Conservation (phyloP, 2,797 vertebrate species). For the Rhinella marina region DNA sequence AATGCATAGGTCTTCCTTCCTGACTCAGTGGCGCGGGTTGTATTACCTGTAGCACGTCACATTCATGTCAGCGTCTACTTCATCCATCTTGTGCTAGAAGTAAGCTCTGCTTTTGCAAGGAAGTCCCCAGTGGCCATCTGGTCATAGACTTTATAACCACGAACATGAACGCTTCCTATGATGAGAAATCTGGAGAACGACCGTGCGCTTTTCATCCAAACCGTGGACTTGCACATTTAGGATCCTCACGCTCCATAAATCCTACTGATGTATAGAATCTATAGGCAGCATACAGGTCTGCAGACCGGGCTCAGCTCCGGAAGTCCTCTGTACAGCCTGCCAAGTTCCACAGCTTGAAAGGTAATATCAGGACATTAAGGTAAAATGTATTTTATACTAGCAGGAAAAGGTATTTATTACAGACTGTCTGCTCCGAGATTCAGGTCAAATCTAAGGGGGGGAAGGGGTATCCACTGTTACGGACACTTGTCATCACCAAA, state of each 20-base stretch:
- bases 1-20: not conserved
- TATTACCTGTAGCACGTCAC: not conserved
- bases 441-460: not conserved
- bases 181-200: conserved; percentile 20
- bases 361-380: conserved; percentile 42
- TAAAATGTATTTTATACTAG: not conserved
- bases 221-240: not conserved
- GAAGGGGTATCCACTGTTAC: not conserved
- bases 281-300: conserved; percentile 19
- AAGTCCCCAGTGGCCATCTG: not conserved
- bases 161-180: not conserved
- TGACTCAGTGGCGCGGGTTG: not conserved
- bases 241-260: conserved; percentile 39
- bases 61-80: not conserved
- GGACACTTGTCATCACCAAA: not conserved
- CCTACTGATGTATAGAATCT: conserved; percentile 11
- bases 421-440: conserved; percentile 20
- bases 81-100: not conserved
- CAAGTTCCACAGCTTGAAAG: conserved; percentile 27
- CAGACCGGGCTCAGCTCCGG: conserved; percentile 30
- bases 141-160: not conserved
- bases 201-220: conserved; percentile 1
- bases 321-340: conserved; percentile 17
- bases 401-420: not conserved
- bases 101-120: conserved; percentile 9